A percentile compares a stretch with the other conserved stretches of the same genome.
These are phyloP conservation scores for Cantharis rufa DNA, from an alignment of 2,888 invertebrate genomes.

Conservation along the genomic window DNA sequence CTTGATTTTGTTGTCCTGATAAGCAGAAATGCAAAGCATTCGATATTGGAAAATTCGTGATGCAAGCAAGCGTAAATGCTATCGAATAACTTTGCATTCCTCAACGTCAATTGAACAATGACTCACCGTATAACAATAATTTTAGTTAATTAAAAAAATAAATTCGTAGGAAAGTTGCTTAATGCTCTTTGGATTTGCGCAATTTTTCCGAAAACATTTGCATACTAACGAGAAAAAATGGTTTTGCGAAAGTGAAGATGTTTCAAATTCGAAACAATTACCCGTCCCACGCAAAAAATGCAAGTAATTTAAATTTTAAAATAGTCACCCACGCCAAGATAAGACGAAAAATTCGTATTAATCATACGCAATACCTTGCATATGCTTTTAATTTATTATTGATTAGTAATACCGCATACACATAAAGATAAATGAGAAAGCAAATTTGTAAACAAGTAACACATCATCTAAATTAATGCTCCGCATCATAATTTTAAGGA, in stretches of 20 bases:
- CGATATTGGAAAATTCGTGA: not conserved
- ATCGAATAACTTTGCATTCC: not conserved
- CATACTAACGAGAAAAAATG: not conserved
- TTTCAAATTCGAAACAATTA: not conserved
- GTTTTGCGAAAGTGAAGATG: not conserved
- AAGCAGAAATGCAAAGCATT: not conserved
- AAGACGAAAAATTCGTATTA: not conserved
- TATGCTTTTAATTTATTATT: not conserved
- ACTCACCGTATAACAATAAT: not conserved
- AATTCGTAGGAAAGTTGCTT: not conserved
- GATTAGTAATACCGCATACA: not conserved
- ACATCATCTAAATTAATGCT: not conserved
- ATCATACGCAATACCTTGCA: not conserved
- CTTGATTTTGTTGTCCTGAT: too few species aligned
- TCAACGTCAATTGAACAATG: not conserved
- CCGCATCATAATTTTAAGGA: not conserved
- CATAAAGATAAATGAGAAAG: not conserved
- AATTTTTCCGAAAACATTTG: not conserved
- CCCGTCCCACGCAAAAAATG: not conserved
- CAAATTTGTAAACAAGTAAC: not conserved
- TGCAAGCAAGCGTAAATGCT: not conserved
- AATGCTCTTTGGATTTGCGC: not conserved
- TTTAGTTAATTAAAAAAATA: not conserved
- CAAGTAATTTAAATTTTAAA: not conserved
- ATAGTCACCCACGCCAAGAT: not conserved